These are phyloP conservation scores for Microchirus variegatus DNA, from an alignment of 2,797 vertebrate species.

Conservation along the genomic window DNA sequence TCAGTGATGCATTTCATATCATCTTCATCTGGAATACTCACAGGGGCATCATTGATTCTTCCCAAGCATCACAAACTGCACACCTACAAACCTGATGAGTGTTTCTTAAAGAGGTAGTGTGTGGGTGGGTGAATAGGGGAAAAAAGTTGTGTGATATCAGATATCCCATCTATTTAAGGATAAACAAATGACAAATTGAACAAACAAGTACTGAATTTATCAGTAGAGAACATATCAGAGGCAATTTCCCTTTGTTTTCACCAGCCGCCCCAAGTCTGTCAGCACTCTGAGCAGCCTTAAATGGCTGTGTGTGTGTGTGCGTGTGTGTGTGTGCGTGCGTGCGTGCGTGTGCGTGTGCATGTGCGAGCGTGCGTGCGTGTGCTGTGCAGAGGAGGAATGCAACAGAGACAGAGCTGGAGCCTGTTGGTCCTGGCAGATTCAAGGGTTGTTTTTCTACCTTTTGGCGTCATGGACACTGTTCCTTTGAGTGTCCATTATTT, in stretches of 20 bases:
- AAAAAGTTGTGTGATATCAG: conserved; percentile 2
- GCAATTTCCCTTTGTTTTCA: conserved; percentile 34
- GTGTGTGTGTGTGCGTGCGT: conserved; percentile 29
- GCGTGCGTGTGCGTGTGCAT: conserved; percentile 1
- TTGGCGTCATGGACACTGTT: conserved; percentile 68
- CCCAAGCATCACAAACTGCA: neutral
- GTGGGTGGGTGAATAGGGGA: neutral
- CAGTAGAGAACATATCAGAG: conserved; percentile 39
- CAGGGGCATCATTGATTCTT: neutral
- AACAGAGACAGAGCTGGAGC: conserved; percentile 49
- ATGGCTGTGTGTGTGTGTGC: conserved; percentile 69
- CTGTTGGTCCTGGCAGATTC: conserved; percentile 76
- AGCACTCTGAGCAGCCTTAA: conserved; percentile 71
- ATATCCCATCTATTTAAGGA: conserved; percentile 20
- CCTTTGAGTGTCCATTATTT: conserved; percentile 64
- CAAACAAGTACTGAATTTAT: conserved; percentile 35
- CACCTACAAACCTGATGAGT: neutral
- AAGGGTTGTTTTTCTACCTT: conserved; percentile 73
- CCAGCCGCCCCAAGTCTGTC: conserved; percentile 48
- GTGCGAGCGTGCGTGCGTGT: neutral
- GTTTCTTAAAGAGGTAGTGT: too few species aligned
- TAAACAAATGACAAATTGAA: conserved; percentile 28
- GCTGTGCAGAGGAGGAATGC: conserved; percentile 71
- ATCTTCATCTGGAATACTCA: neutral
- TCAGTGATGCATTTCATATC: conserved; percentile 1